These are phyloP conservation scores for Rhodeus uyekii DNA, from an alignment of 2,797 vertebrate genomes.

Conservation along the genomic window DNA sequence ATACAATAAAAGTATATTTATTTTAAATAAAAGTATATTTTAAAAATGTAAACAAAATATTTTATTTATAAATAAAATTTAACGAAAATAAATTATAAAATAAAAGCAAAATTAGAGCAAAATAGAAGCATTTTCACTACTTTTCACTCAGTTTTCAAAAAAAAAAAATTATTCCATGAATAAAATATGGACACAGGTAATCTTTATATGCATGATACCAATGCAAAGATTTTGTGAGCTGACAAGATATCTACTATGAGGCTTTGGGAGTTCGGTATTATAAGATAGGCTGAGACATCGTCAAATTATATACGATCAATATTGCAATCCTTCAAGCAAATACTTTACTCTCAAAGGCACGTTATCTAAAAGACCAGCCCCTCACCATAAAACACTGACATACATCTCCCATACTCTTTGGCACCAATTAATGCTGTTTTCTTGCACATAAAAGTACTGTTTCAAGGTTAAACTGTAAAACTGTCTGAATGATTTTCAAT, in stretches of 20 bases:
- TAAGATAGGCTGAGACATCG: conserved; percentile 11
- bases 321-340: background rate
- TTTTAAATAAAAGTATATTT: no score
- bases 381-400: conserved; percentile 10
- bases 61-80: no score
- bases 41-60: no score
- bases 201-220: background rate
- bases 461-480: conserved; percentile 81
- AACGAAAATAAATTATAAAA: no score
- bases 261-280: background rate
- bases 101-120: background rate
- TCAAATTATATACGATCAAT: background rate
- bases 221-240: background rate
- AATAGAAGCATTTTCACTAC: background rate
- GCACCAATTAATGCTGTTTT: conserved; percentile 64
- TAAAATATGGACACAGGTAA: no score
- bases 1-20: no score
- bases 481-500: conserved; percentile 81
- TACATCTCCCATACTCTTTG: conserved; percentile 36
- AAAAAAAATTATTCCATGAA: no score
- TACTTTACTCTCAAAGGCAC: background rate
- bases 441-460: conserved; percentile 64
- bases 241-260: background rate
- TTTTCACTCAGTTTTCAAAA: no score
- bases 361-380: conserved; percentile 20